Evolutionary conservation across 37 sponge, comb jelly and placozoan genomes (phyloP).

Genomic region (Corticium candelabrum): DNA sequence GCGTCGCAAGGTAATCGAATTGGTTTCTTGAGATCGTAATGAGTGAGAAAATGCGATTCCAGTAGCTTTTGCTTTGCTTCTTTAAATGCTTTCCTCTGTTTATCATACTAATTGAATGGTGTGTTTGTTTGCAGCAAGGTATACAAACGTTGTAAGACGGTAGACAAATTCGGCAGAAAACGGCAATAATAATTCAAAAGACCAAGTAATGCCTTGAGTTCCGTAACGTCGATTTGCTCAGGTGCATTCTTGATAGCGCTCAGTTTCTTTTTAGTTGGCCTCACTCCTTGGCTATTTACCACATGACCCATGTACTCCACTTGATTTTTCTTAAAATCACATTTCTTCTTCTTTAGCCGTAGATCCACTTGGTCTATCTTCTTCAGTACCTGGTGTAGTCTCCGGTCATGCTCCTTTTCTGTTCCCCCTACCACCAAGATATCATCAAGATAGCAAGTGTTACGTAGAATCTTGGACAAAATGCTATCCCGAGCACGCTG

Average conservation of each 20-base stretch:
- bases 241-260: conserved; percentile 15
- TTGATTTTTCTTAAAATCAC: too few relatives aligned
- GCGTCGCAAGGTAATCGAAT: conserved; percentile 12
- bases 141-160: conserved; percentile 9
- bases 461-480: background rate
- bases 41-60: conserved; percentile 9
- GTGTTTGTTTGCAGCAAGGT: background rate
- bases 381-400: conserved; percentile 9
- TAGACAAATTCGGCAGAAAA: conserved; percentile 17
- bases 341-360: too few relatives aligned
- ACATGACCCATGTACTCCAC: too few relatives aligned
- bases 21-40: conserved; percentile 5
- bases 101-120: conserved; percentile 3
- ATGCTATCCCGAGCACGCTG: conserved; percentile 11
- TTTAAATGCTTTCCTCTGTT: conserved; percentile 12
- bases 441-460: conserved; percentile 16
- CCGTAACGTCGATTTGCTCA: background rate
- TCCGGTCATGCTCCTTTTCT: conserved; percentile 9
- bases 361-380: too few relatives aligned
- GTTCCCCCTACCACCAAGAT: background rate
- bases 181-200: conserved; percentile 19
- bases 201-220: conserved; percentile 17
- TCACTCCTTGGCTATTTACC: too few relatives aligned
- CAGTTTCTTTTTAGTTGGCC: too few relatives aligned
- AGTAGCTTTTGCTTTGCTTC: conserved; percentile 8